Evolutionary conservation across 2,888 invertebrate species (phyloP).

Genomic region (Rhingia campestris): DNA sequence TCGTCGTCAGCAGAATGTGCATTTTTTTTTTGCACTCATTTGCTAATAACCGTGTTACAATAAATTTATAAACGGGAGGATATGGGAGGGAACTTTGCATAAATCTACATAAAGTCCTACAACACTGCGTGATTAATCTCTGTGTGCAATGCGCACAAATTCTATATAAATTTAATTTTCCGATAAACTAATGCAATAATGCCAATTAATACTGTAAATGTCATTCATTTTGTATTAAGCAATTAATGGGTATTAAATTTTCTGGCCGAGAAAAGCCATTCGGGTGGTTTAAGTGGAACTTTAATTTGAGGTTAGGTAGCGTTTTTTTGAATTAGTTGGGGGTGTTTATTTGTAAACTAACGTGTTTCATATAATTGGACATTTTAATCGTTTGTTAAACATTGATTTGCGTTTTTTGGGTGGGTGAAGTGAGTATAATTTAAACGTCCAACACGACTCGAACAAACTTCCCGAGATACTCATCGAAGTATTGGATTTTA

Average conservation of each 20-base stretch:
- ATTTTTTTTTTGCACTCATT: conserved; percentile 21
- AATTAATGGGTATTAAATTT: conserved; percentile 25
- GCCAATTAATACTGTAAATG: conserved; percentile 44
- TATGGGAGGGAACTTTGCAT: not conserved
- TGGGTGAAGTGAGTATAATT: too few relatives aligned
- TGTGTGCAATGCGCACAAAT: not conserved
- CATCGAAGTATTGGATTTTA: too few relatives aligned
- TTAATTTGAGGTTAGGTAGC: not conserved
- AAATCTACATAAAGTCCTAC: not conserved
- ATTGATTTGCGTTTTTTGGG: too few relatives aligned
- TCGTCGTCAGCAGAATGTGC: not conserved
- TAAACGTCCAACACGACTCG: too few relatives aligned
- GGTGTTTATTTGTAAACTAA: too few relatives aligned
- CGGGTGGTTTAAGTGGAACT: not conserved
- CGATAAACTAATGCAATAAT: conserved; percentile 48
- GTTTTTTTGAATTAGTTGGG: not conserved
- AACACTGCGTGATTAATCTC: conserved; percentile 42
- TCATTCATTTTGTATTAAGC: conserved; percentile 44
- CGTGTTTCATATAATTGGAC: too few relatives aligned
- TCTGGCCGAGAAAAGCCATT: not conserved
- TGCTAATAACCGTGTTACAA: conserved; percentile 41
- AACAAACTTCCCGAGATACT: too few relatives aligned
- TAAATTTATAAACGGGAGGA: not conserved
- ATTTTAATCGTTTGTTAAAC: too few relatives aligned
- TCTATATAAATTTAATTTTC: conserved; percentile 28